Evolutionary conservation across 2,888 invertebrate genomes (phyloP).

Genomic region (Orthosia gracilis): DNA sequence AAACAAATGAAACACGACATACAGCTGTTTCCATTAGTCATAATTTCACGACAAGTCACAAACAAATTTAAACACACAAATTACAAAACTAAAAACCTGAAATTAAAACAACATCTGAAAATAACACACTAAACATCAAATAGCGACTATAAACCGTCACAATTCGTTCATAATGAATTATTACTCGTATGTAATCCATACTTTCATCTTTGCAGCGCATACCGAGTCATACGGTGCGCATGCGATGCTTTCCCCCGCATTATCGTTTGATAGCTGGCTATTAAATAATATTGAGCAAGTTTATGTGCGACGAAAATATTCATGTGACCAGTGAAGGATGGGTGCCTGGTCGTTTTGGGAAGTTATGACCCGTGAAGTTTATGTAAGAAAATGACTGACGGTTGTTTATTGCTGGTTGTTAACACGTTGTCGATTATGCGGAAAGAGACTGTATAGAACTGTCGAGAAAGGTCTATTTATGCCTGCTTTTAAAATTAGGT

Average conservation of each 20-base stretch:
- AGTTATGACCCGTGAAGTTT: constrained; percentile 60
- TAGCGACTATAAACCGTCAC: constrained; percentile 49
- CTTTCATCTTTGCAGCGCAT: constrained; percentile 68
- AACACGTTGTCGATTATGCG: neutral
- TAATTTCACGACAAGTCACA: neutral
- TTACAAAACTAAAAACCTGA: constrained; percentile 11
- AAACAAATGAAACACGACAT: neutral
- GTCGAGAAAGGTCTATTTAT: neutral
- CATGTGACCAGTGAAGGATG: constrained; percentile 55
- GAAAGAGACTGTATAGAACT: neutral
- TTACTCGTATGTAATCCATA: constrained; percentile 58
- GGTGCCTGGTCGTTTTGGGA: constrained; percentile 18
- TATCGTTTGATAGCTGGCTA: constrained; percentile 57
- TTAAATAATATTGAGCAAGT: constrained; percentile 63
- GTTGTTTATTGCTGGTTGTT: constrained; percentile 20
- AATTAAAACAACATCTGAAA: constrained; percentile 34
- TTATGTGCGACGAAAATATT: constrained; percentile 55
- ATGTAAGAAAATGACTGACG: constrained; percentile 32
- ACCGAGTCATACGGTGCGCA: constrained; percentile 51
- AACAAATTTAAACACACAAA: neutral
- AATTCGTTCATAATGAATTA: constrained; percentile 60
- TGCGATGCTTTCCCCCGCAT: constrained; percentile 72
- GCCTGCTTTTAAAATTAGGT: no score
- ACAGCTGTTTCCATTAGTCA: neutral
- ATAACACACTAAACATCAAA: constrained; percentile 19